A percentile compares a stretch with the other conserved stretches of the same genome.
Conservation (phyloP, 2,113 vertebrate species). For the Aleadryas rufinucha region DNA sequence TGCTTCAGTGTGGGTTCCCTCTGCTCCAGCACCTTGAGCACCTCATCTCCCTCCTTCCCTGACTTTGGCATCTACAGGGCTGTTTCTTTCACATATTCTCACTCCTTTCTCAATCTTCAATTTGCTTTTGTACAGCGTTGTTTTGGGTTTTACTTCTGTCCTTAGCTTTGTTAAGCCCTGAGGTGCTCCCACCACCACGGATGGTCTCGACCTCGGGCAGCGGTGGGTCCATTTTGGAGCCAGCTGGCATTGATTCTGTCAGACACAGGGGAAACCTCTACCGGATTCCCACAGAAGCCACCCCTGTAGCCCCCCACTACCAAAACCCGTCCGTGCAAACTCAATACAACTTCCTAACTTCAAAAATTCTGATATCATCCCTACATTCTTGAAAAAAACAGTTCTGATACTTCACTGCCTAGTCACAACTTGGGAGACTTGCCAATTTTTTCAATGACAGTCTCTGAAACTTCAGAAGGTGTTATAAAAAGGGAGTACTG, state of each 20-base stretch:
- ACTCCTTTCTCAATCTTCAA: neutral
- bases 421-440: neutral
- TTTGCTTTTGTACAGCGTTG: neutral
- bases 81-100: neutral
- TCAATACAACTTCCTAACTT: neutral
- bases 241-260: neutral
- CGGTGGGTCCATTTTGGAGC: fast-evolving
- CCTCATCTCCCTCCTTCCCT: neutral
- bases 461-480: neutral
- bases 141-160: neutral
- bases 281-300: neutral
- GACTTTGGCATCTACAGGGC: neutral
- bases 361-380: neutral
- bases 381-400: neutral
- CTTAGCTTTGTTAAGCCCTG: neutral
- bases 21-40: neutral
- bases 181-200: fast-evolving
- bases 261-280: neutral
- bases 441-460: neutral
- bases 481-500: neutral
- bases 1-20: neutral
- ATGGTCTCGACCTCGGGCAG: neutral
- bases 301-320: fast-evolving
- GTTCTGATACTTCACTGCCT: neutral
- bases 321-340: neutral